Evolutionary conservation across 2,113 vertebrate genomes (phyloP), one percentile per base, ranked within the genome.

Genomic region (Eptesicus fuscus): DNA sequence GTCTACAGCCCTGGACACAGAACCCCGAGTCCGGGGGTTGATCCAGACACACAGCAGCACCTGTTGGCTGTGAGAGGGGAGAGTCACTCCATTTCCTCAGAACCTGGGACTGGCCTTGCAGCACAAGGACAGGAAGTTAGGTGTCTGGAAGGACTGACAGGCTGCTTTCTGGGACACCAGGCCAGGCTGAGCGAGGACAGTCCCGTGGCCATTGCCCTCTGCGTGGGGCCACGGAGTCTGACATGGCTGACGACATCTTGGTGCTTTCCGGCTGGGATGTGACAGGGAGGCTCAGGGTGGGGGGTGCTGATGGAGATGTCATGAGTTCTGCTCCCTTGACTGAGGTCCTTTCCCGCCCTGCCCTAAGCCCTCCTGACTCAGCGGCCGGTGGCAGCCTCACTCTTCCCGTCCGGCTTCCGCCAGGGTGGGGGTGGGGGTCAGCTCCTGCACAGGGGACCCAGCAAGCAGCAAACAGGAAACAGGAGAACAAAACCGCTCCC

Each of bases 381-480:
- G 97, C 95, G 61, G 53, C 71, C 70, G 37, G 14, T 20, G 88
- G 92, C 93, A 93, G 96, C 84, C 92, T 92, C 4, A n/a, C 90
- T 97, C 92, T 96, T 97, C 90, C 96, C 71, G 53, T 95, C 73
- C 1, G 67, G 93, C 93, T 97, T 97, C 97, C 97, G 96, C 89
- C 88, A 94, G 94, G 90, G 95, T 86, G 94, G 96, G 90, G 97
- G 97, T 83, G 97, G 95, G 97, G 93, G 97, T 96, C 56, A 78
- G 88, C 92, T 96, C 90, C 69, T 65, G 96, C 77, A 47, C 25
- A 40, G 96, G 96, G 95, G 93, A 63, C 93, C 95, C 90, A 83
- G 77, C 92, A 65, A 95, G 90, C 61, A 2, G 95, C 96, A 97
- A 97, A 97, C 97, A 97, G 97, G 97, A 97, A 97, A 97, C 85